Conservation (phyloP, 2,888 invertebrate species). For the Drosophila limbata region DNA sequence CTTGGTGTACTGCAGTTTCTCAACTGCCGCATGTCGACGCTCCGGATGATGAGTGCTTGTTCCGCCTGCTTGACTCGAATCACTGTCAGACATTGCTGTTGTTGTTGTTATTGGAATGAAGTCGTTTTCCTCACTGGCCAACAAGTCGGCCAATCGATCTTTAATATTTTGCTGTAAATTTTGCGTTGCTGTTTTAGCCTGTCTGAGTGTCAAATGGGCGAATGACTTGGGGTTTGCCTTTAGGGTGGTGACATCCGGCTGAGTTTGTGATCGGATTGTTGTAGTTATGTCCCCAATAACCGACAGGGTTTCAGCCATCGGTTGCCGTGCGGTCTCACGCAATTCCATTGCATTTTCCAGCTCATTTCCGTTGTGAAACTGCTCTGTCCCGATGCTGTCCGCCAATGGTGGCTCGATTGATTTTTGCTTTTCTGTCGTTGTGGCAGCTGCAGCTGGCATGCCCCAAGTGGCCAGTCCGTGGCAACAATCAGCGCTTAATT, state of each 20-base stretch:
- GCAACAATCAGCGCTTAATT: conserved; percentile 71
- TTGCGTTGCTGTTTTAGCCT: conserved; percentile 44
- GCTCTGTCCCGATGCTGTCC: conserved; percentile 16
- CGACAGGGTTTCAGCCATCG: conserved; percentile 23
- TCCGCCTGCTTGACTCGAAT: conserved; percentile 5
- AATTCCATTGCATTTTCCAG: conserved; percentile 69
- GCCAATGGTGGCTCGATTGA: conserved; percentile 35
- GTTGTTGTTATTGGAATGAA: conserved; percentile 16
- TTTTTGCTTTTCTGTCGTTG: conserved; percentile 43
- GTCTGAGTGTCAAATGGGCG: conserved; percentile 37
- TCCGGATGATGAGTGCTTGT: conserved; percentile 69
- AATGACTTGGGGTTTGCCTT: conserved; percentile 42
- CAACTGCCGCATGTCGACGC: conserved; percentile 81
- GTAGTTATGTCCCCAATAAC: conserved; percentile 71
- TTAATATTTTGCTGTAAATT: conserved; percentile 69
- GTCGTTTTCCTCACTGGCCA: conserved; percentile 50
- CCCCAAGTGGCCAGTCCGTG: conserved; percentile 53
- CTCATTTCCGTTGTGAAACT: conserved; percentile 66
- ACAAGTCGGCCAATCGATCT: conserved; percentile 62
- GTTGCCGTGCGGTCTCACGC: conserved; percentile 56
- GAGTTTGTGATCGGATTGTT: conserved; percentile 20
- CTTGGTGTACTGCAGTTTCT: conserved; percentile 86
- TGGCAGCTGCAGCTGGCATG: conserved; percentile 46
- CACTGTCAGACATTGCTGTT: conserved; percentile 17
- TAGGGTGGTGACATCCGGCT: conserved; percentile 36